Conservation (phyloP, 2,113 vertebrate genomes). For the Deroptyus accipitrinus region DNA sequence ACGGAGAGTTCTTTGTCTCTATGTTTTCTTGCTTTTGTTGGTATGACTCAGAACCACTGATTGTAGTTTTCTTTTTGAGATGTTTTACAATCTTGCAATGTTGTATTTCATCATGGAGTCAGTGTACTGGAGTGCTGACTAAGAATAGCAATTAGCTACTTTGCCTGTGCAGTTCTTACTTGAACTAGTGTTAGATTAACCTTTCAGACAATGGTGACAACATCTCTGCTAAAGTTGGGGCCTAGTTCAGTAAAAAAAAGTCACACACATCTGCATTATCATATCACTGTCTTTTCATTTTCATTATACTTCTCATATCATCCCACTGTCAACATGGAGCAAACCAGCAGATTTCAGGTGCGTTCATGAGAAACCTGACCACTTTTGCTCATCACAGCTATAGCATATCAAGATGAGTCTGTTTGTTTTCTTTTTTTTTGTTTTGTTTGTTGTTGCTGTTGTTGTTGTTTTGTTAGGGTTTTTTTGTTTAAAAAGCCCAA, state of each 20-base stretch:
- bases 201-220: slow-evolving; percentile 51
- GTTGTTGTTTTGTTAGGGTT: background rate
- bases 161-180: slow-evolving; percentile 49
- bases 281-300: background rate
- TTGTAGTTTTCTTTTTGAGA: slow-evolving; percentile 4
- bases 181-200: slow-evolving; percentile 18
- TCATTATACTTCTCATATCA: background rate
- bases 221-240: background rate
- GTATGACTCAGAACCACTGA: slow-evolving; percentile 19
- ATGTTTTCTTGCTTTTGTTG: background rate
- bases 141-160: slow-evolving; percentile 72
- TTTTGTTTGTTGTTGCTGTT: background rate
- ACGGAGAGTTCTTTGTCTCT: background rate
- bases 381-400: background rate
- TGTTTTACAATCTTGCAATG: slow-evolving; percentile 29
- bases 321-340: background rate
- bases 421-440: too few relatives aligned
- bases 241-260: background rate
- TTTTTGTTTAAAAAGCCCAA: background rate
- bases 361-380: background rate
- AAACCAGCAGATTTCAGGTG: background rate
- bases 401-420: background rate
- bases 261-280: background rate
- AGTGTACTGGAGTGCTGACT: slow-evolving; percentile 8
- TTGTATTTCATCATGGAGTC: slow-evolving; percentile 11